phyloP scores from a whole-genome alignment of 2,888 invertebrate genomes.

The Acheta domesticus region DNA sequence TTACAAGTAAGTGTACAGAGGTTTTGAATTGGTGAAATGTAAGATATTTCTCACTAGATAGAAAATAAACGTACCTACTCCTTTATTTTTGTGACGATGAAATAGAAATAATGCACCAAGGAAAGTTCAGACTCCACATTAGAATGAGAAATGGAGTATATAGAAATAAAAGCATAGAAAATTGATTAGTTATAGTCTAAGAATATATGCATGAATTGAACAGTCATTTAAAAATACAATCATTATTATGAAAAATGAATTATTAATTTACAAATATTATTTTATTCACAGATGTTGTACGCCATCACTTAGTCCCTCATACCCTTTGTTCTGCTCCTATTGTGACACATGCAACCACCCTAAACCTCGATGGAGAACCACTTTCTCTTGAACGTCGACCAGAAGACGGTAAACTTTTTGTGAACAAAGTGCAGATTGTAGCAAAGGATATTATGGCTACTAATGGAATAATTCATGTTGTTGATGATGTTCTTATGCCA shows the following conservation, averaged over 20 bases:
- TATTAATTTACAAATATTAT: too few species aligned
- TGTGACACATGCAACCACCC: conserved; percentile 52
- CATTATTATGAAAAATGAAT: too few species aligned
- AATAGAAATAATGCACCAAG: too few species aligned
- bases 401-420: conserved; percentile 52
- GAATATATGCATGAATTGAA: too few species aligned
- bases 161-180: too few species aligned
- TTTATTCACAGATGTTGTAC: conserved; percentile 55
- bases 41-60: too few species aligned
- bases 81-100: too few species aligned
- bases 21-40: not conserved
- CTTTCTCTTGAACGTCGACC: conserved; percentile 49
- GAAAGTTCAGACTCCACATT: too few species aligned
- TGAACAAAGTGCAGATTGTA: conserved; percentile 58
- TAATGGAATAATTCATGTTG: conserved; percentile 69
- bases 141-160: too few species aligned
- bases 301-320: conserved; percentile 63
- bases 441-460: conserved; percentile 62
- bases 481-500: conserved; percentile 64
- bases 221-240: too few species aligned
- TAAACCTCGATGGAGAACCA: conserved; percentile 52
- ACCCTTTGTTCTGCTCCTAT: conserved; percentile 65
- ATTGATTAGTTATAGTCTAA: too few species aligned
- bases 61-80: too few species aligned
- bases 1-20: conserved; percentile 52